phyloP scores from a whole-genome alignment of 2,797 vertebrate species.

The Neoniphon sammara region DNA sequence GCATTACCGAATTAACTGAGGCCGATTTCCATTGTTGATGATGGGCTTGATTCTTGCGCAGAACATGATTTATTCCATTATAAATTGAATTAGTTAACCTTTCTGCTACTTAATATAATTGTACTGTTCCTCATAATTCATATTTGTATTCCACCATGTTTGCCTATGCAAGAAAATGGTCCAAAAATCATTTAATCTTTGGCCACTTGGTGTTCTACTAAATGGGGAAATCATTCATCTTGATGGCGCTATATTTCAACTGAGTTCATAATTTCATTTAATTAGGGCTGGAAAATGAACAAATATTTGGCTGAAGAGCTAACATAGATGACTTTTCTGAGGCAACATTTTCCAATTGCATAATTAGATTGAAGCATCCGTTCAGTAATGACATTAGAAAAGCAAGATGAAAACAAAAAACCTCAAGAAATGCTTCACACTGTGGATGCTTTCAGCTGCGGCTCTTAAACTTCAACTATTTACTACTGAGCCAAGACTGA shows the following conservation, averaged over 20 bases:
- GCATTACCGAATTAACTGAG: conserved; percentile 69
- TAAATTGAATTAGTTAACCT: conserved; percentile 77
- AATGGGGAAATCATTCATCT: conserved; percentile 72
- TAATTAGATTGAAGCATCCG: conserved; percentile 57
- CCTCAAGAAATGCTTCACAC: background rate
- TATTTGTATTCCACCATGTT: conserved; percentile 67
- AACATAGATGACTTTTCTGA: conserved; percentile 55
- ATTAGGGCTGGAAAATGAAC: conserved; percentile 63
- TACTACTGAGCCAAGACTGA: conserved; percentile 19
- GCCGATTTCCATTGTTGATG: conserved; percentile 62
- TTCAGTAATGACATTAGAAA: conserved; percentile 46
- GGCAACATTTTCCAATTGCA: conserved; percentile 48
- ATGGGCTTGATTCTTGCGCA: conserved; percentile 44
- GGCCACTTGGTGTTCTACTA: conserved; percentile 69
- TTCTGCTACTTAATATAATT: conserved; percentile 79
- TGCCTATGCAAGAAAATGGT: conserved; percentile 56
- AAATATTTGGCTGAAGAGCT: conserved; percentile 69
- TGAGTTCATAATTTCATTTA: conserved; percentile 73
- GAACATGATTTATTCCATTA: conserved; percentile 71
- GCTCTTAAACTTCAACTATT: conserved; percentile 25
- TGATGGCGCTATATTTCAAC: conserved; percentile 62
- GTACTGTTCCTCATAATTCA: conserved; percentile 71
- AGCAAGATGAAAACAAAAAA: conserved; percentile 38
- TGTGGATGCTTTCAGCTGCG: conserved; percentile 22
- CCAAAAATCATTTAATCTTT: conserved; percentile 75